phyloP scores from a whole-genome alignment of 1,140 invertebrate species.

The Drosophila ogumai region DNA sequence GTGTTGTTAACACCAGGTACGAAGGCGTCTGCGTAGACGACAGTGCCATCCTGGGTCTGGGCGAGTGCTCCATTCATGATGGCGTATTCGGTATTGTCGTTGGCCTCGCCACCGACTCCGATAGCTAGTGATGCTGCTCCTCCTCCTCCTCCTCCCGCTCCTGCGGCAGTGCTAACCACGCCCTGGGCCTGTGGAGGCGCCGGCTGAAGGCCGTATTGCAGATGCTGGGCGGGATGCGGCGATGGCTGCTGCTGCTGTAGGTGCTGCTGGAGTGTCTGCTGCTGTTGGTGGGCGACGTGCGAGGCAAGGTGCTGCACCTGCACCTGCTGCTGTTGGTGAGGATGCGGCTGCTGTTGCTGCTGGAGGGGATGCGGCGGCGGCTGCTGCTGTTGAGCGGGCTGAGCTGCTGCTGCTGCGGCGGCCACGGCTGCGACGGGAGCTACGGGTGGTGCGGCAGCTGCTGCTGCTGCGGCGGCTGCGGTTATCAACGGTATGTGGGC shows the following conservation, averaged over 20 bases:
- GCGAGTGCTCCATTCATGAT: slow-evolving; percentile 83
- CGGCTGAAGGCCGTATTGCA: slow-evolving; percentile 65
- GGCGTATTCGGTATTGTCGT: slow-evolving; percentile 78
- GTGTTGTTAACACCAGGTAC: slow-evolving; percentile 78
- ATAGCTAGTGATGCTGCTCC: slow-evolving; percentile 23
- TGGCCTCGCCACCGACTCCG: slow-evolving; percentile 45
- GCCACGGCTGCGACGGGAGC: slow-evolving; percentile 52
- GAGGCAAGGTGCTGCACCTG: slow-evolving; percentile 64
- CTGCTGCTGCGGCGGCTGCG: slow-evolving; percentile 61
- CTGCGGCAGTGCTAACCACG: slow-evolving; percentile 36
- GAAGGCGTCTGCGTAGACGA: slow-evolving; percentile 78
- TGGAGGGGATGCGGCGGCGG: slow-evolving; percentile 24
- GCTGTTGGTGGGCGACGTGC: slow-evolving; percentile 63
- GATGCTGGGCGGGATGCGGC: slow-evolving; percentile 61
- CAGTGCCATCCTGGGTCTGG: slow-evolving; percentile 75
- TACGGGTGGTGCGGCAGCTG: slow-evolving; percentile 58
- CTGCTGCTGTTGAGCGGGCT: slow-evolving; percentile 40
- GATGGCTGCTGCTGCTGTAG: slow-evolving; percentile 52
- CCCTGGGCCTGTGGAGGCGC: slow-evolving; percentile 48
- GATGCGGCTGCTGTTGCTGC: slow-evolving; percentile 49
- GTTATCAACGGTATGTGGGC: slow-evolving; percentile 82
- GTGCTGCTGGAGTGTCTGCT: slow-evolving; percentile 55
- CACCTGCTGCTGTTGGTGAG: slow-evolving; percentile 58
- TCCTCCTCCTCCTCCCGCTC: slow-evolving; percentile 35
- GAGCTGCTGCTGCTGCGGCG: slow-evolving; percentile 35